Base-by-base conservation (phyloP, 2,888 invertebrate genomes). In the Philaethria dido region DNA sequence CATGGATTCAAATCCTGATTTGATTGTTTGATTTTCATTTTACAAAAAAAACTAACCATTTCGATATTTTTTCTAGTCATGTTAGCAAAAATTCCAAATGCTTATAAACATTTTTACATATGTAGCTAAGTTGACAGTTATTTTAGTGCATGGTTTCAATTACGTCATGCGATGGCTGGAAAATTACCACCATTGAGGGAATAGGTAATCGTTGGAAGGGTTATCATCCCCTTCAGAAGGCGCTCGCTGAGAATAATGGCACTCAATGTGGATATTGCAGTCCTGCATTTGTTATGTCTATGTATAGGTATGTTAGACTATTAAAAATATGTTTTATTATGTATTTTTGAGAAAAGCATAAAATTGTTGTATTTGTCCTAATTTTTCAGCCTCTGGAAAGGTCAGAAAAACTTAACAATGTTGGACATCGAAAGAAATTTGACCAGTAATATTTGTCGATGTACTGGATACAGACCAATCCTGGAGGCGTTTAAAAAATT, bases 381-480 rank as follows among this genome's bases (percentile, higher is more conserved):
- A 8, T 18, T 33, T 64, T 69, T 44, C 75, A 88, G 87, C 68
- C 72, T 86, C 18, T 71, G 82, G 2, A 74, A 84, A 70, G 78
- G 76, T 11, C 36, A 61, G 25, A 78, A 78, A 70, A 81, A 88
- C 9, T 75, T 94, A 42, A 94, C 94, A 5, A 94, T 94, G 93
- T 87, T 94, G 42, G 94, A 95, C 74, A 92, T 96, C 22, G 96
- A 96, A 79, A 94, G 95, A 74, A 93, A 95, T 0, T 95, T 96
- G 71, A 96, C 95, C 1, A 94, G 96, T 54, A 96, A 96, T 74
- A 94, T 96, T 39, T 96, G 96, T 73, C 93, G 96, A 45, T 96
- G 96, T 79, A 96, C 96, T 0, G 96, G 96, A 0, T 96, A 96
- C 78, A 90, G 96, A 11, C 94, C 96, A 0, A 96, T 97, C 61